Evolutionary conservation across 2,888 invertebrate genomes (phyloP), one percentile per base, ranked within the genome.

Genomic region (Himalopsyche anomala): DNA sequence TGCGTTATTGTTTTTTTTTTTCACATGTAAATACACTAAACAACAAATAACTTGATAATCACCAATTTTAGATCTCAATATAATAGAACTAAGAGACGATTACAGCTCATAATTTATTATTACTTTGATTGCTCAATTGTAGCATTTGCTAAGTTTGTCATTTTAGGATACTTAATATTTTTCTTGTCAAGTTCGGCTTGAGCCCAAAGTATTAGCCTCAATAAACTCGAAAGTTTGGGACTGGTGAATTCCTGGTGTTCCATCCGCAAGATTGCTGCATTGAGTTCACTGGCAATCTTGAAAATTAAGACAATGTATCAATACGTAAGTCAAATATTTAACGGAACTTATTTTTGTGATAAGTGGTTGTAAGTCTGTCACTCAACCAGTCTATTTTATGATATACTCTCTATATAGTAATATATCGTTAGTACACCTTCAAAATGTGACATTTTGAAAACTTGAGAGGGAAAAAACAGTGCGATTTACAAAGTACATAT

Each of bases 261-360:
- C 93, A 97, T 96, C 91, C 98, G 97, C 84, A 99, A 93, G 89
- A 99, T 98, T n/a, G 99, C 99, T 82, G 99, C 98, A 92, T 99
- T 99, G 28, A 99, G 94, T 93, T 99, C 99, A 93, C 98, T 98
- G 38, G 99, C 99, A 90, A 99, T 97, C 97, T 97, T 90, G 74
- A 90, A 91, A 89, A 87, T 82, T 6, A 38, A 80, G 28, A 42
- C 8, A 80, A 80, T 28, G 3, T 45, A 38, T 80, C 19, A 74
- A 74, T 74, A 74, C 15, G 3, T n/a, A 74, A 74, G 15, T n/a
- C 36, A 40, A 45, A 42, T 42, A 40, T 40, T 12, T 40, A 28
- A 4, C 28, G 4, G 28, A 62, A 62, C 28, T n/a, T 62, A 19
- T 5, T 19, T 19, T 42, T 42, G 8, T 8, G 42, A 42, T 5